A percentile compares a stretch with the other conserved stretches of the same genome.
Conservation (phyloP, 2,888 invertebrate species). For the Campoplex capitator region DNA sequence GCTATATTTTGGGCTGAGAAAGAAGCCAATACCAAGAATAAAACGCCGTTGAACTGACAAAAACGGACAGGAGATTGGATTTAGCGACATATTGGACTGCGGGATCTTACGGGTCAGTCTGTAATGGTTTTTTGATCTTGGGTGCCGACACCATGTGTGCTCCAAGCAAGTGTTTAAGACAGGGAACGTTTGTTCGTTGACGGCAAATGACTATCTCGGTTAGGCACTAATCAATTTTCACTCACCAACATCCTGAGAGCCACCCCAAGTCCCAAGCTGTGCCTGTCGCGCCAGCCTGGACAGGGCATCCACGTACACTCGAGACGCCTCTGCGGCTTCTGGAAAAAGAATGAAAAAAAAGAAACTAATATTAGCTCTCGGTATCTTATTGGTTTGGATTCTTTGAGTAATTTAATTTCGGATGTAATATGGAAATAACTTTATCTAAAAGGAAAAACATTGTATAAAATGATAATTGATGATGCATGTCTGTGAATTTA, state of each 20-base stretch:
- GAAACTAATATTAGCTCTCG: slow-evolving; percentile 26
- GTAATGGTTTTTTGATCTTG: slow-evolving; percentile 14
- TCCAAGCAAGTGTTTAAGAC: slow-evolving; percentile 32
- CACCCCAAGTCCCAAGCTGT: slow-evolving; percentile 95
- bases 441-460: not conserved
- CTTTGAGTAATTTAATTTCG: not conserved
- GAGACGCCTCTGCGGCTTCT: slow-evolving; percentile 96
- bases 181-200: slow-evolving; percentile 40
- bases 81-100: not conserved
- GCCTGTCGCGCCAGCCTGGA: slow-evolving; percentile 95
- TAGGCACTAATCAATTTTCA: slow-evolving; percentile 76
- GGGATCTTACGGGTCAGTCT: not conserved
- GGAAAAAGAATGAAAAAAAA: slow-evolving; percentile 77
- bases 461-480: no score
- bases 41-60: not conserved
- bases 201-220: slow-evolving; percentile 60
- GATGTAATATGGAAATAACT: not conserved
- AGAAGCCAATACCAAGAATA: not conserved
- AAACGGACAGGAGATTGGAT: not conserved
- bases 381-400: slow-evolving; percentile 8
- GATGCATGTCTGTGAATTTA: no score
- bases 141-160: slow-evolving; percentile 19
- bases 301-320: slow-evolving; percentile 94
- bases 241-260: slow-evolving; percentile 96
- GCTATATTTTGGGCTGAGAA: not conserved